These are phyloP conservation scores for Nomada goodeniana DNA, from an alignment of 2,888 invertebrate species.

Conservation along the genomic window DNA sequence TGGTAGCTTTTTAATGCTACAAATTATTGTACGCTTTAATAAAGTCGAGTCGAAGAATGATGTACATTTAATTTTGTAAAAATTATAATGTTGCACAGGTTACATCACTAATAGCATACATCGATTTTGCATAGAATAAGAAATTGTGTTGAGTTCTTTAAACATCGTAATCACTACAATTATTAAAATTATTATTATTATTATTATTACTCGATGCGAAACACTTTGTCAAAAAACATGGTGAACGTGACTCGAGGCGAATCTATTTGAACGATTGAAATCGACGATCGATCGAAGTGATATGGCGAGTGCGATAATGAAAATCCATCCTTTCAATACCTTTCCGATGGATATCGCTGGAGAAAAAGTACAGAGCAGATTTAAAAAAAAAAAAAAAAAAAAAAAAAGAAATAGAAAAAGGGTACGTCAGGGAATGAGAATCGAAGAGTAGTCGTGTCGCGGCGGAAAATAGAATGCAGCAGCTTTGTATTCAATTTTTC, in stretches of 20 bases:
- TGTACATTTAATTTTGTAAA: too few species aligned
- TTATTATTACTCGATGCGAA: background rate
- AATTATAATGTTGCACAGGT: too few species aligned
- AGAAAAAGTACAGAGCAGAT: background rate
- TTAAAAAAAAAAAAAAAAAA: background rate
- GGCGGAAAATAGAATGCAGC: conserved; percentile 57
- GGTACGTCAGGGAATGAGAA: conserved; percentile 10
- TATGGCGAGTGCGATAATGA: conserved; percentile 37
- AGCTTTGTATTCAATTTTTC: conserved; percentile 59
- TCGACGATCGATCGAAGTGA: conserved; percentile 18
- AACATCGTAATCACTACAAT: too few species aligned
- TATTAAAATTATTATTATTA: background rate
- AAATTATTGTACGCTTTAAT: too few species aligned
- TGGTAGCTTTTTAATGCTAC: too few species aligned
- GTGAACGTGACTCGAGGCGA: background rate
- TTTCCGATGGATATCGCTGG: conserved; percentile 36
- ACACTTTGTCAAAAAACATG: too few species aligned
- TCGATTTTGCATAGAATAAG: too few species aligned
- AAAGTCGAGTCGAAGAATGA: too few species aligned
- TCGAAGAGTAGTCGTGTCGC: conserved; percentile 22
- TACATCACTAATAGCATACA: too few species aligned
- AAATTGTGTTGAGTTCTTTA: too few species aligned
- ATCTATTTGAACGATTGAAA: conserved; percentile 37
- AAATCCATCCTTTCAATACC: conserved; percentile 45
- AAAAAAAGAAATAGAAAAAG: conserved; percentile 4